Base-by-base conservation (phyloP, 1,140 invertebrate species). In the Macrosteles quadrilineatus region DNA sequence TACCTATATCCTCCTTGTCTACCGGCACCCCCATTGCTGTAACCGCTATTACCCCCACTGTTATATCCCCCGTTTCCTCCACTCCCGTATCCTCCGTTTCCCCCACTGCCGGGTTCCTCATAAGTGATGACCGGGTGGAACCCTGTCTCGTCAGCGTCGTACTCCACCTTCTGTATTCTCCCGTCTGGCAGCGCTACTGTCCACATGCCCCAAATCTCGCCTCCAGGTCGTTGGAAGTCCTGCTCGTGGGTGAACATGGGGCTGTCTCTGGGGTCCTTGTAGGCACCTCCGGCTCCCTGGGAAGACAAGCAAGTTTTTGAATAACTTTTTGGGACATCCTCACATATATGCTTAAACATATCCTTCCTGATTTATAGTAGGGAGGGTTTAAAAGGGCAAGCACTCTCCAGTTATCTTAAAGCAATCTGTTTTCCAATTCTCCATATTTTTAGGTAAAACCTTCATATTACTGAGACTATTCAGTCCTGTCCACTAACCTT, bases 41-140 rank as follows among this genome's bases (percentile, higher is more conserved):
- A 53, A n/a, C n/a, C n/a, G 11, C 47, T 21, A 19, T 17, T 4
- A 11, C 47, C 47, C 11, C 21, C 21, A 4, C 21, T 17, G 11
- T 19, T 53, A 19, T 53, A 53, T 21, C 47, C 47, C 9, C 55
- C 55, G 6, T 9, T n/a, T 4, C n/a, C 3, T 27, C 25, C 21
- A 21, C 23, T 25, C 4, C 55, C 55, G 14, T 6, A 36, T n/a
- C 12, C 9, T 14, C 23, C 55, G n/a, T 6, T 19, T 23, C 47
- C 47, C 6, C 6, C 17, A n/a, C 27, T 23, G 14, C n/a, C 23
- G 9, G 55, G 55, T 9, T 59, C 76, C 2, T 93, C 91, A 77
- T 94, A 94, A 76, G 87, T 88, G 73, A 95, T 88, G 77, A 88
- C 86, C 67, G 92, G 92, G 79, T 91, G 90, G 80, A 90, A 94